Base-by-base conservation (phyloP, 2,797 vertebrate species). In the Craterocephalus amniculus region DNA sequence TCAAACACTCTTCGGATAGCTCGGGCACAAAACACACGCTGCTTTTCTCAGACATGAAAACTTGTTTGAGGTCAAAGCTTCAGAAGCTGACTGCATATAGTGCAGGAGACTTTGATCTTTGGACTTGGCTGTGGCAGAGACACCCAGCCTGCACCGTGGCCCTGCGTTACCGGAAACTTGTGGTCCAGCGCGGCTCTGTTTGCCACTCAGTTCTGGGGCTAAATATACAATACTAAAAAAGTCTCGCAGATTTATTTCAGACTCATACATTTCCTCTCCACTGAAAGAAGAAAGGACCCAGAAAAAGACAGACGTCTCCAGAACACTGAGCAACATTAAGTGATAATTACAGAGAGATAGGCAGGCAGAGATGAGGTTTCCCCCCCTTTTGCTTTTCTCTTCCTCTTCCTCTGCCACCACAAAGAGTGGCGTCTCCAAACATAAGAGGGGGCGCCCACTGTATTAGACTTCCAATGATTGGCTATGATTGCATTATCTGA, bases 191-290 rank as follows among this genome's bases (percentile, higher is more conserved):
- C 54, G 71, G 78, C 86, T 89, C 83, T 83, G 58, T 86, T 89
- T 80, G 89, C 88, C 81, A 80, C 82, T 86, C 80, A 76, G 69
- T 75, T 89, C 85, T 81, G 73, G 59, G 85, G 87, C 89, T 93
- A 93, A 91, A 92, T 91, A 89, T 91, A 92, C 83, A 85, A 87
- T 90, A 87, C 93, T 93, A 89, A 92, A 94, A 94, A 93, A 90
- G 86, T 75, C 81, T 87, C 78, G 82, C 80, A 80, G 90, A 85
- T 93, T 92, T 92, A 91, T 93, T 92, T 93, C 84, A 88, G 89
- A 86, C 90, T 87, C 83, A 79, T 84, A 77, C 68, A 79, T 87
- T 90, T 90, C 80, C 79, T 87, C 73, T 77, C 60, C 55, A 34
- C 67, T 0, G n/a, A 78, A 61, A 70, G 80, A 87, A 83, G 74